Evolutionary conservation across 2,888 invertebrate genomes (phyloP).

Genomic region (Chalcis sispes): DNA sequence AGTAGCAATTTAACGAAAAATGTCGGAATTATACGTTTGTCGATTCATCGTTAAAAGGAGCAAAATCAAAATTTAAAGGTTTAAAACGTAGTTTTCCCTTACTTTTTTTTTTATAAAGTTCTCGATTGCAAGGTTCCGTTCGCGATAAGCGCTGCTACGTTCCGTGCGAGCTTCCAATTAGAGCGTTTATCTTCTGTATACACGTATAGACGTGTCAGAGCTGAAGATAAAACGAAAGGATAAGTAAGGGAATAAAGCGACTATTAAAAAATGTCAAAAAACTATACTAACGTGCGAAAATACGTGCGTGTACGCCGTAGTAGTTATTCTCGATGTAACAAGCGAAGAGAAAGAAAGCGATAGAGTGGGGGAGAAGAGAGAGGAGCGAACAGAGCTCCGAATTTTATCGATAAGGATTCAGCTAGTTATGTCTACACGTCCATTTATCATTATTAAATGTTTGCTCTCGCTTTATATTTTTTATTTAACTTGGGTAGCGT

Average conservation of each 20-base stretch:
- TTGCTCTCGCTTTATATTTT: neutral
- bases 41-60: too few relatives aligned
- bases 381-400: too few relatives aligned
- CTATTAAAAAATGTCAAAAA: conserved; percentile 13
- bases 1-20: too few relatives aligned
- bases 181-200: neutral
- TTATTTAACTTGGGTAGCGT: neutral
- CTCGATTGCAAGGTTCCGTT: too few relatives aligned
- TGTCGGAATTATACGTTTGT: too few relatives aligned
- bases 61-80: too few relatives aligned
- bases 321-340: conserved; percentile 5
- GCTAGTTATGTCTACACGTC: neutral
- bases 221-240: too few relatives aligned
- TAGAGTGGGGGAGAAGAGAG: neutral
- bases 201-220: neutral
- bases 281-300: neutral
- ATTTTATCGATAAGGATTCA: conserved; percentile 27
- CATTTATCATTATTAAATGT: conserved; percentile 12
- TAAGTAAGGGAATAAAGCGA: neutral
- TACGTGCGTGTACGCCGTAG: neutral
- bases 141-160: too few relatives aligned
- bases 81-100: too few relatives aligned
- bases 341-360: too few relatives aligned
- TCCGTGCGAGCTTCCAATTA: conserved; percentile 2
- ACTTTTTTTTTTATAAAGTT: too few relatives aligned